Base-by-base conservation (phyloP, 2,113 vertebrate species). In the Pseudopodoces humilis region DNA sequence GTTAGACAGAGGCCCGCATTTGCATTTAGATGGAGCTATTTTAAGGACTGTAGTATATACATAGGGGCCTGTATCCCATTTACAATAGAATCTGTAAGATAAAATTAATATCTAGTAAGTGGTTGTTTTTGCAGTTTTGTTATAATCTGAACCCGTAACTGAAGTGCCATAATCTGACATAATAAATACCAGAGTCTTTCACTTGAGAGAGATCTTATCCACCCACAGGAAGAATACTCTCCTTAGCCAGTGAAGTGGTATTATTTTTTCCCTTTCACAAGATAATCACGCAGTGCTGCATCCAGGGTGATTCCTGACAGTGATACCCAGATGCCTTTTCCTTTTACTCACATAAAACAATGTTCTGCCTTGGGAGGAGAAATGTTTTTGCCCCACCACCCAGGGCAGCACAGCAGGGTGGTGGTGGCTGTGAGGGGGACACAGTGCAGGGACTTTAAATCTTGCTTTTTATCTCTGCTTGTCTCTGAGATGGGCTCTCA, bases 1-100 rank as follows among this genome's bases (percentile, higher is more conserved):
- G 83, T 97, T 97, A 96, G 93, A 96, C 94, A 96, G 96, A 97
- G 96, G 96, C 94, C 94, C 4, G 3, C 96, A 98, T 98, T 98
- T 98, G 98, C 98, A 98, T 98, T 98, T 98, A 98, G 98, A 98
- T 98, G 97, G 97, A 98, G 97, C 97, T 97, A 96, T 98, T 97
- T 95, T 96, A 94, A 97, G 91, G 92, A 93, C 72, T 92, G 94
- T 85, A 47, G 71, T 92, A 72, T 95, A 83, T 46, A 79, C 60
- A 74, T 88, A 75, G 91, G 68, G 94, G 78, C 93, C 94, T 92
- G 86, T 90, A 88, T 96, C 87, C 86, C 95, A 96, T 97, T 98
- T 96, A 97, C 96, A 97, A 97, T 94, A 94, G 96, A 94, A 96
- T 94, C 97, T 87, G 30, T 83, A 94, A 95, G 96, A 97, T 98